Conservation (phyloP, 2,113 vertebrate genomes). For the Gymnorhina tibicen region DNA sequence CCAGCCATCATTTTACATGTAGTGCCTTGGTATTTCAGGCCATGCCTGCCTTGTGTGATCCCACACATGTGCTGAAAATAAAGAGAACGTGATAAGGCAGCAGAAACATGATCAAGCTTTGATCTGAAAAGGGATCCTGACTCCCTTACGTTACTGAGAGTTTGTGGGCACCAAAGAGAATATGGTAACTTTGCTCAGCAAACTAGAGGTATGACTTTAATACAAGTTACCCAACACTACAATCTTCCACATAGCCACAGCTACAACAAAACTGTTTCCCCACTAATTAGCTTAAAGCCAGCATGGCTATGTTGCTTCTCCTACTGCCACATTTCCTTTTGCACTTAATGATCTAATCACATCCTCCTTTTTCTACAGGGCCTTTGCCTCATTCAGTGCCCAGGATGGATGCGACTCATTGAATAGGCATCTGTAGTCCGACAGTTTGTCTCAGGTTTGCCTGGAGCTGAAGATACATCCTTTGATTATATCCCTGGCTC, state of each 20-base stretch:
- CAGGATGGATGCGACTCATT: constrained; percentile 28
- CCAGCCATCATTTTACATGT: background rate
- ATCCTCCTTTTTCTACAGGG: constrained; percentile 17
- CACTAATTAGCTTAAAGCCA: background rate
- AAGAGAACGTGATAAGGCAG: background rate
- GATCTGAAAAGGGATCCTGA: background rate
- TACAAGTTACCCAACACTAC: background rate
- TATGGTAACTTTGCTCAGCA: background rate
- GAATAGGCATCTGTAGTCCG: constrained; percentile 21
- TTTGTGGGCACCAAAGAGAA: background rate
- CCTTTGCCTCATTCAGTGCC: constrained; percentile 17
- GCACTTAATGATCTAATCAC: constrained; percentile 32
- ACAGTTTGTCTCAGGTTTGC: constrained; percentile 23
- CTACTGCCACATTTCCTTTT: background rate
- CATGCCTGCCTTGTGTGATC: background rate
- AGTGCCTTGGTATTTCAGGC: background rate
- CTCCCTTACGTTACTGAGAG: background rate
- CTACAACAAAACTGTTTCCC: background rate
- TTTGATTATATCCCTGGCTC: constrained; percentile 4
- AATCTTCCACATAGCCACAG: background rate
- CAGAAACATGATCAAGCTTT: background rate
- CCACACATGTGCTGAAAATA: background rate
- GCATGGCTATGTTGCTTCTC: background rate
- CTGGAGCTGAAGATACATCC: constrained; percentile 14
- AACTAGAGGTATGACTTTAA: background rate